A percentile compares a stretch with the other conserved stretches of the same genome.
phyloP scores from a whole-genome alignment of 1,140 invertebrate species.

The Parapsyche elsis region DNA sequence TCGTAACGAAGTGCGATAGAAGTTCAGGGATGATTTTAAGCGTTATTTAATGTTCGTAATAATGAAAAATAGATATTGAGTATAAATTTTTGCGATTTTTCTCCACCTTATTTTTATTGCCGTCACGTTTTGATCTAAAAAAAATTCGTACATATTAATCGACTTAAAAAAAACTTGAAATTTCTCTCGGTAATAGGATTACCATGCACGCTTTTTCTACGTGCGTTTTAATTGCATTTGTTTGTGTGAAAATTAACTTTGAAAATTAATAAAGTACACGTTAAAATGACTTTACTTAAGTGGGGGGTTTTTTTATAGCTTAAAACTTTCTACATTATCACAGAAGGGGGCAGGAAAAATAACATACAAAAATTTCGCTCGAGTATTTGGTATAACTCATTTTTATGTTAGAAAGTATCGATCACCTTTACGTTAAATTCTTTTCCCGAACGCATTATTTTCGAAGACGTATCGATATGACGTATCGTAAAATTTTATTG shows the following conservation, averaged over 20 bases:
- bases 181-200: slow-evolving; percentile 1
- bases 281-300: no score
- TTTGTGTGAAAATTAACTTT: no score
- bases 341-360: background rate
- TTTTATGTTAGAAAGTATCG: slow-evolving; percentile 52
- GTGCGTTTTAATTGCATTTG: no score
- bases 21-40: background rate
- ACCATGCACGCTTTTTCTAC: no score
- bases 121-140: background rate
- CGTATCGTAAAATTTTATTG: slow-evolving; percentile 53
- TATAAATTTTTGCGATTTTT: background rate
- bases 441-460: slow-evolving; percentile 45
- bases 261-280: no score
- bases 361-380: slow-evolving; percentile 34
- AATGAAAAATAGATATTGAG: slow-evolving; percentile 9
- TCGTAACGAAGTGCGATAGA: background rate
- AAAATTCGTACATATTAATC: background rate
- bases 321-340: no score
- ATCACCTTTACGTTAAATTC: slow-evolving; percentile 51
- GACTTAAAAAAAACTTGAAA: background rate
- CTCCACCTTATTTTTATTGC: background rate
- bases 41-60: slow-evolving; percentile 14
- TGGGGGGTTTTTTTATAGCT: no score
- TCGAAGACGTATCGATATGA: slow-evolving; percentile 53
- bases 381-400: slow-evolving; percentile 49